These are phyloP conservation scores for Nettapus auritus DNA, from an alignment of 2,113 vertebrate genomes.

Conservation along the genomic window DNA sequence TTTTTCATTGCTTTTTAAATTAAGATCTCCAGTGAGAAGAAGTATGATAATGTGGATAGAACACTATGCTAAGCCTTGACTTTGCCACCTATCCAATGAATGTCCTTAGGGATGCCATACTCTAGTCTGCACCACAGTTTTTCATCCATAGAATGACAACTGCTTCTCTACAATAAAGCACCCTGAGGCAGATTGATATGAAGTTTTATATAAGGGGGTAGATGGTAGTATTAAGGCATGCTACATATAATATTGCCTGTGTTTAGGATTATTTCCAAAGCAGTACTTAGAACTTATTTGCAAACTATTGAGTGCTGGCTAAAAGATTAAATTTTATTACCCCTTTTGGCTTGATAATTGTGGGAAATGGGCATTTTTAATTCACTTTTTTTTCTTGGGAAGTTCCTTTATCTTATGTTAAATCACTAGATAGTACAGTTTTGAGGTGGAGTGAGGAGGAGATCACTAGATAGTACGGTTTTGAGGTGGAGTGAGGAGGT, in stretches of 20 bases:
- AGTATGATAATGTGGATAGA: not conserved
- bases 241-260: fast-evolving
- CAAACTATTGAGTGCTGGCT: not conserved
- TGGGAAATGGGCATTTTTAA: not conserved
- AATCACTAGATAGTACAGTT: not conserved
- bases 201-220: fast-evolving
- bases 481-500: not conserved
- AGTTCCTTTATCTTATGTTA: not conserved
- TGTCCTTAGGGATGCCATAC: not conserved
- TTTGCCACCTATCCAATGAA: not conserved
- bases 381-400: not conserved
- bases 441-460: not conserved
- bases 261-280: not conserved
- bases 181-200: not conserved
- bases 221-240: not conserved
- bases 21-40: not conserved
- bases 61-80: not conserved
- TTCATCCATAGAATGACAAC: not conserved
- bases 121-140: not conserved
- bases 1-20: not conserved
- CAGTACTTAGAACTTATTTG: not conserved
- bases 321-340: not conserved
- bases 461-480: not conserved
- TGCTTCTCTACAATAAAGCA: not conserved
- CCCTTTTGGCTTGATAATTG: not conserved